Base-by-base conservation (phyloP, 2,888 invertebrate species). In the Hemicrepidius hirtus region DNA sequence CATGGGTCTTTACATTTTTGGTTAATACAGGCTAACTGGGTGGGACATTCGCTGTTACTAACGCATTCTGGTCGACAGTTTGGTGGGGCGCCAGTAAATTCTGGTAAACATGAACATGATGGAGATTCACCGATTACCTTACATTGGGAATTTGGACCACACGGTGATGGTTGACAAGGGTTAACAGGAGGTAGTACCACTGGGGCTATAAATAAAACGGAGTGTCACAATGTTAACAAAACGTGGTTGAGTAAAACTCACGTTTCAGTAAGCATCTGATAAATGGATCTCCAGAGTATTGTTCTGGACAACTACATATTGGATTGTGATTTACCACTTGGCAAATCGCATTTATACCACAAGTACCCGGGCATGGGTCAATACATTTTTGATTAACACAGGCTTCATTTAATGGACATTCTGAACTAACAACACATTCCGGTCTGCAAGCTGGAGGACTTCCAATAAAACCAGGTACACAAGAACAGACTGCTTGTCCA, bases 1-100 rank as follows among this genome's bases (percentile, higher is more conserved):
- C 95, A 96, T 6, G 95, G 95, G 86, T 95, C 92, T 64, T 90
- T 88, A 83, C 95, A 96, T 86, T 92, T 94, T 75, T 91, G 91
- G 77, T 92, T 92, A 44, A 92, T 88, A 82, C 96, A 96, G 5
- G 95, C 93, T 84, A 91, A 92, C 62, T 92, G 91, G 67, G 89
- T 89, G 1, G 92, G 87, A 84, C 96, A 96, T 85, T 95, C 95
- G 5, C 93, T 91, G 77, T 93, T 95, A 76, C 93, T 92, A 9
- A 93, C 91, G 82, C 95, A 95, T 87, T 95, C 95, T 0, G 95
- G 95, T 78, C 94, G 89, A 82, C 95, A 95, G 46, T 91, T 90
- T 12, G 92, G 92, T 49, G 96, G 95, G 79, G 91, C 91, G 9
- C 96, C 95, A 77, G 92, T 88, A 80, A 92, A 95, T 72, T 91